Evolutionary conservation across 2,888 invertebrate genomes (phyloP), one percentile per base, ranked within the genome.

Genomic region (Philereme vetulata): DNA sequence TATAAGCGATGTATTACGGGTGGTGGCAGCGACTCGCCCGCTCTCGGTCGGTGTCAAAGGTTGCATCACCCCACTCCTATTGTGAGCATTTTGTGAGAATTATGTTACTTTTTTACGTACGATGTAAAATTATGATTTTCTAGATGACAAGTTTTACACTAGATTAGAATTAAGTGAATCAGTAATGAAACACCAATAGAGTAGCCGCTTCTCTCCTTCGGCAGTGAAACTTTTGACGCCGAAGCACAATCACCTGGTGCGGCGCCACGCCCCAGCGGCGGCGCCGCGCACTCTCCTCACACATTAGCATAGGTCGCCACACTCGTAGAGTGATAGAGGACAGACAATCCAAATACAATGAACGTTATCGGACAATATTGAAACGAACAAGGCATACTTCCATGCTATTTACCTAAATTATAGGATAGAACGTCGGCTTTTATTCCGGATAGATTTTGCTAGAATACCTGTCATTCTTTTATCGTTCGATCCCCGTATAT

Each of bases 141-240:
- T 92, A 92, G 89, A 85, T 84, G 88, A 88, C 88, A 86, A 88
- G 91, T 85, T 92, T 86, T 90, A 92, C 90, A 90, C 85, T 93
- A 92, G 90, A 80, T 84, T 93, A 93, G 92, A 85, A 32, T 82
- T 92, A 92, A 93, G 93, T 78, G 86, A 90, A 87, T 86, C 91
- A 88, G 89, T 90, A 88, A 89, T 82, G 86, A 85, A 85, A 93
- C 93, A 93, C 93, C 93, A 92, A 90, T 92, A 93, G 91, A 81
- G 89, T 92, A 92, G 92, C 92, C 90, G 92, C 92, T 90, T 92
- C 86, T 88, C 86, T 88, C 89, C 87, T 82, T 86, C 87, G 90
- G 86, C 90, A 88, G 89, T 72, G 79, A 80, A 82, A 84, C 82
- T 85, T 85, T 86, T 82, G 87, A 84, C 84, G 90, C 86, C 88